A percentile compares a stretch with the other conserved stretches of the same genome.
phyloP scores from a whole-genome alignment of 2,888 invertebrate genomes.

The Drosophila demipolita region DNA sequence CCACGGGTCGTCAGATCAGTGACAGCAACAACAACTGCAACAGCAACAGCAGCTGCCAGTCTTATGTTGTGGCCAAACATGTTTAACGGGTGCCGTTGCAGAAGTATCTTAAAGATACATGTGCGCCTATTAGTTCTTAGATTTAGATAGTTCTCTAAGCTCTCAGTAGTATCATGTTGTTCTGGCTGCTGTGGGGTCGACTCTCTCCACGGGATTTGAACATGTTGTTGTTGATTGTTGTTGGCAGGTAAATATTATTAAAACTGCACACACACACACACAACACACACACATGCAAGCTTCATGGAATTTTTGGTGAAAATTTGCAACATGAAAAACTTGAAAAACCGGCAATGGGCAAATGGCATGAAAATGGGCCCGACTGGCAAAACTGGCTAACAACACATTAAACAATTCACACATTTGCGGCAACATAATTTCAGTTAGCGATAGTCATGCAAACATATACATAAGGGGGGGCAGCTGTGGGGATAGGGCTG shows the following conservation, averaged over 20 bases:
- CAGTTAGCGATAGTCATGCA: constrained; percentile 45
- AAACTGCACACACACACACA: constrained; percentile 18
- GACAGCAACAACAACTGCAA: constrained; percentile 35
- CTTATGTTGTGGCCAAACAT: constrained; percentile 63
- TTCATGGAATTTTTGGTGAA: constrained; percentile 70
- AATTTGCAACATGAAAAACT: constrained; percentile 74
- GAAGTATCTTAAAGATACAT: constrained; percentile 30
- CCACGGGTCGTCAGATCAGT: constrained; percentile 46
- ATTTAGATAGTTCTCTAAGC: constrained; percentile 16
- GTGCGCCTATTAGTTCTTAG: constrained; percentile 48
- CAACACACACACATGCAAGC: constrained; percentile 39
- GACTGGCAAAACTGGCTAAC: constrained; percentile 63
- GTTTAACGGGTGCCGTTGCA: constrained; percentile 51
- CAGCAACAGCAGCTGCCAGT: constrained; percentile 67
- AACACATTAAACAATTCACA: constrained; percentile 77
- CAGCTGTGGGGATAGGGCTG: not conserved
- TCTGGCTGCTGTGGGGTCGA: constrained; percentile 28
- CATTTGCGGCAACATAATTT: constrained; percentile 75
- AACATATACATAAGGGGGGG: not conserved
- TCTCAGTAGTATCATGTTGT: not conserved
- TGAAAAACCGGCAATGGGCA: constrained; percentile 70
- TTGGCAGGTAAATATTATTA: constrained; percentile 70
- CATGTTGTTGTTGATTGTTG: constrained; percentile 29
- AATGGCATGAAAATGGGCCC: constrained; percentile 45
- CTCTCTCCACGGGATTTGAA: constrained; percentile 18